phyloP scores from a whole-genome alignment of 2,797 vertebrate genomes.

The Chelon auratus region DNA sequence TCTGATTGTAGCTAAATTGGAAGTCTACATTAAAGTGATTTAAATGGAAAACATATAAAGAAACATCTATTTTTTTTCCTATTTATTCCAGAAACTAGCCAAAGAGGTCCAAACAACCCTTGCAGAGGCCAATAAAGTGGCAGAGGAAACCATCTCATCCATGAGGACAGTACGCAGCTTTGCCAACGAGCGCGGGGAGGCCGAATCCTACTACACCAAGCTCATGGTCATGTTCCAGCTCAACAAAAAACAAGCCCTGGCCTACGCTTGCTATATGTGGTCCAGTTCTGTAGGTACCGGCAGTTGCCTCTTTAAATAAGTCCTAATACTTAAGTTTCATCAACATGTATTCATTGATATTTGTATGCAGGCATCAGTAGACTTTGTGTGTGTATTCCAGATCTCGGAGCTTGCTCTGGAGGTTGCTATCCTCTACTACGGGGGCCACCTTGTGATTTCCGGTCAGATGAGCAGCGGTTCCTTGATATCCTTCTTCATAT shows the following conservation, averaged over 20 bases:
- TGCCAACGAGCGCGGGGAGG: constrained; percentile 90
- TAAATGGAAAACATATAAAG: background rate
- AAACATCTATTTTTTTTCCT: background rate
- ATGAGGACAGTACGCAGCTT: constrained; percentile 97
- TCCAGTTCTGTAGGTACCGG: constrained; percentile 89
- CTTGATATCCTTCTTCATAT: constrained; percentile 94
- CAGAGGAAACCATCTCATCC: constrained; percentile 94
- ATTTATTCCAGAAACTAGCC: constrained; percentile 86
- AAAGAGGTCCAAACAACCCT: constrained; percentile 93
- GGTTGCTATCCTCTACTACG: constrained; percentile 92
- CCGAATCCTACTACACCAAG: constrained; percentile 85
- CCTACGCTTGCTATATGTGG: constrained; percentile 93
- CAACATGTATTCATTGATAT: background rate
- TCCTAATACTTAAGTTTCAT: background rate
- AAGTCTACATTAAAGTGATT: background rate
- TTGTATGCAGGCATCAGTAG: background rate
- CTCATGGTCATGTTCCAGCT: constrained; percentile 90
- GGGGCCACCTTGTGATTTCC: constrained; percentile 92
- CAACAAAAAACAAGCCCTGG: constrained; percentile 92
- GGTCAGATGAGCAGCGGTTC: constrained; percentile 91
- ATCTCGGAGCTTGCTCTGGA: constrained; percentile 91
- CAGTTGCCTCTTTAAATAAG: background rate
- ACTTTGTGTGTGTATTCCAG: constrained; percentile 74
- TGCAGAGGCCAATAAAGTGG: constrained; percentile 93
- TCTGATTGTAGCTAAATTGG: too few relatives aligned